These are phyloP conservation scores for Gibbula magus DNA, from an alignment of 2,888 invertebrate genomes.

Conservation along the genomic window DNA sequence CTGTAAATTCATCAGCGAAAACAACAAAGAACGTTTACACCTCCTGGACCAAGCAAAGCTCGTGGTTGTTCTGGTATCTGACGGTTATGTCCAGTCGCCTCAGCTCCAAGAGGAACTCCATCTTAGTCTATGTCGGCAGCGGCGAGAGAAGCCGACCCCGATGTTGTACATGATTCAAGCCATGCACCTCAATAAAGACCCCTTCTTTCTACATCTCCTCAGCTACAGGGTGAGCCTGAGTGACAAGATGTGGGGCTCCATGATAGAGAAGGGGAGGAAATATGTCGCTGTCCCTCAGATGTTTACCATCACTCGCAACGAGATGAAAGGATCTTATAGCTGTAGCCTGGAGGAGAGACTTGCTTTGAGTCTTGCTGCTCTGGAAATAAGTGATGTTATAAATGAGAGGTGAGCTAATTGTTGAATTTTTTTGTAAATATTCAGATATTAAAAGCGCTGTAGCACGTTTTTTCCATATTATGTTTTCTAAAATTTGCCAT, in stretches of 20 bases:
- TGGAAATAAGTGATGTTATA: constrained; percentile 29
- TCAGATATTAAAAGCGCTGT: no score
- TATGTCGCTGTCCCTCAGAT: not conserved
- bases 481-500: no score
- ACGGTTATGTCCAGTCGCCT: constrained; percentile 53
- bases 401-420: not conserved
- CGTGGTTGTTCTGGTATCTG: constrained; percentile 64
- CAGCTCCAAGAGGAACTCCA: constrained; percentile 65
- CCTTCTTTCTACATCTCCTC: constrained; percentile 37
- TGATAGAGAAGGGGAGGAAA: not conserved
- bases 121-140: constrained; percentile 59
- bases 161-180: constrained; percentile 56
- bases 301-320: not conserved
- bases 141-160: constrained; percentile 38
- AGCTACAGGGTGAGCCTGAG: constrained; percentile 34
- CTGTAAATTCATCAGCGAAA: constrained; percentile 37
- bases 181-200: constrained; percentile 27
- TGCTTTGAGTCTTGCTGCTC: constrained; percentile 26
- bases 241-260: constrained; percentile 29
- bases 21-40: constrained; percentile 40
- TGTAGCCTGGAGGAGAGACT: constrained; percentile 27
- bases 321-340: constrained; percentile 18
- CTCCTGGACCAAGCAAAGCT: constrained; percentile 56
- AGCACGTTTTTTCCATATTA: no score
- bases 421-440: not conserved